These are phyloP conservation scores for Xiphorhynchus elegans DNA, from an alignment of 2,113 vertebrate species.

Conservation along the genomic window DNA sequence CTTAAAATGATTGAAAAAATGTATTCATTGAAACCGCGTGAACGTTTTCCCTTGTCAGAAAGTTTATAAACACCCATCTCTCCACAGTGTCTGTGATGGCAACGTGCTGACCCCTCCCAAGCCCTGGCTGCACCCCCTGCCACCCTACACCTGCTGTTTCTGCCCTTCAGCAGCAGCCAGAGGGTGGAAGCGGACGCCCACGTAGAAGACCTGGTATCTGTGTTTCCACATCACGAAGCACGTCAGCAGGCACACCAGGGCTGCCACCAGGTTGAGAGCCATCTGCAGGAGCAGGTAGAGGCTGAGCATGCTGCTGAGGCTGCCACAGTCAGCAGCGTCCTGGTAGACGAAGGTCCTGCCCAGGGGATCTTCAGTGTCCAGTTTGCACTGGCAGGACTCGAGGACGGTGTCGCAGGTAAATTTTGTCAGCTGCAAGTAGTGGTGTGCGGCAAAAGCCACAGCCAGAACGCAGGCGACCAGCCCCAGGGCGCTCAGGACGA, in stretches of 20 bases:
- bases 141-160: constrained; percentile 80
- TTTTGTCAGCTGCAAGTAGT: constrained; percentile 78
- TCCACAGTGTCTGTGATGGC: accelerated
- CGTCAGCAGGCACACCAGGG: constrained; percentile 81
- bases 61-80: neutral
- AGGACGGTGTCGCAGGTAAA: constrained; percentile 74
- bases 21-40: neutral
- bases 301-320: constrained; percentile 78
- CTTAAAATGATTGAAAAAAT: neutral
- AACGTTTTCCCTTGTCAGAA: neutral
- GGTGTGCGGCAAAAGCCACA: constrained; percentile 85
- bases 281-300: constrained; percentile 90
- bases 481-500: constrained; percentile 85
- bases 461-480: constrained; percentile 87
- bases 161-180: constrained; percentile 47
- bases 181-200: constrained; percentile 79
- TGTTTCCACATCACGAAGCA: constrained; percentile 97
- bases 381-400: constrained; percentile 81
- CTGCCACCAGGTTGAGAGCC: constrained; percentile 84
- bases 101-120: neutral
- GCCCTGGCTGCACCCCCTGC: neutral
- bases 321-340: constrained; percentile 78
- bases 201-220: constrained; percentile 94
- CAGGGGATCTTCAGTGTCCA: constrained; percentile 83
- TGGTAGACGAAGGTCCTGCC: constrained; percentile 86